Conservation (phyloP, 1,140 invertebrate genomes). For the Cotesia typhae region DNA sequence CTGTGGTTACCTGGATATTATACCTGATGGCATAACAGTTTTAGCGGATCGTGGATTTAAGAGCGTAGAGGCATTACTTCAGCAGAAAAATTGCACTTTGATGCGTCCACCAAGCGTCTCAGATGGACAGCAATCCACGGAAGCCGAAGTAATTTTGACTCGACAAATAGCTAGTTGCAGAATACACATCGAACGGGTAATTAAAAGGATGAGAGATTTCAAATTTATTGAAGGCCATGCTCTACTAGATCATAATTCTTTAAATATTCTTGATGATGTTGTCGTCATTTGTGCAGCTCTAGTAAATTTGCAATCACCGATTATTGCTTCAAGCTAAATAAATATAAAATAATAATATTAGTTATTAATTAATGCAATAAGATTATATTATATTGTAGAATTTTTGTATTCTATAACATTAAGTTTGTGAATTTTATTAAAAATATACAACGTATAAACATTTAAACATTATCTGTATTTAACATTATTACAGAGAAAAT, state of each 20-base stretch:
- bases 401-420: no score
- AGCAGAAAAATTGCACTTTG: slow-evolving; percentile 41
- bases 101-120: slow-evolving; percentile 50
- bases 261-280: slow-evolving; percentile 40
- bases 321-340: slow-evolving; percentile 30
- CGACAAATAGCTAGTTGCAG: slow-evolving; percentile 54
- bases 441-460: background rate
- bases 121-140: slow-evolving; percentile 28
- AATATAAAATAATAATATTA: background rate
- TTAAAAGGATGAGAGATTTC: slow-evolving; percentile 52
- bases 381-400: no score
- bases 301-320: slow-evolving; percentile 45
- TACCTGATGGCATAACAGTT: slow-evolving; percentile 40
- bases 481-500: slow-evolving; percentile 17
- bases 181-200: slow-evolving; percentile 56
- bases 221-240: slow-evolving; percentile 44
- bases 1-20: slow-evolving; percentile 50
- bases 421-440: no score
- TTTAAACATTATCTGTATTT: background rate
- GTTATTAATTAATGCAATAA: background rate
- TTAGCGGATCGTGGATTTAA: slow-evolving; percentile 57
- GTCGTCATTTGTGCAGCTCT: slow-evolving; percentile 43
- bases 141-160: slow-evolving; percentile 44
- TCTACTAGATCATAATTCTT: slow-evolving; percentile 32
- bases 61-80: slow-evolving; percentile 47